Conservation (phyloP, 64 coral and sea anemone genomes). For the Dendronephthya gigantea region DNA sequence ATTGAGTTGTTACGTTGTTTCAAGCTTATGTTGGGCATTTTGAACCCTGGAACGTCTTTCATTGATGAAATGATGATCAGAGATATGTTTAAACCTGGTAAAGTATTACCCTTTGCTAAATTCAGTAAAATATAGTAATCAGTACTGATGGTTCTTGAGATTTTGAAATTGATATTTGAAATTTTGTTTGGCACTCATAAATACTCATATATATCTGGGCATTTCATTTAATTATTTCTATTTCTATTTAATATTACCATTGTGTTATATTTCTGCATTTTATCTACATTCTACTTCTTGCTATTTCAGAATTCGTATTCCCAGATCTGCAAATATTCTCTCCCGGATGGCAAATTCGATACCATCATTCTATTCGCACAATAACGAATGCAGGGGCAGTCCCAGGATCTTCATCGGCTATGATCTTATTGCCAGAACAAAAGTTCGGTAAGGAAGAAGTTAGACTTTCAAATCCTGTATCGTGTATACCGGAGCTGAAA, state of each 20-base stretch:
- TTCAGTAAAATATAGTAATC: no score
- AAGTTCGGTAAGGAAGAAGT: slow-evolving; percentile 46
- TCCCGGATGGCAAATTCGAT: slow-evolving; percentile 75
- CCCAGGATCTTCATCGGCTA: slow-evolving; percentile 76
- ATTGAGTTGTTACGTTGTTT: not conserved
- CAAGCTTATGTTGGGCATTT: not conserved
- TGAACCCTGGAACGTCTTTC: not conserved
- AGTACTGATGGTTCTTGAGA: no score
- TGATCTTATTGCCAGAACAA: slow-evolving; percentile 58
- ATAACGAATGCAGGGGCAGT: slow-evolving; percentile 65
- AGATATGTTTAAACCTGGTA: slow-evolving; percentile 18
- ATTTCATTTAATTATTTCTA: not conserved
- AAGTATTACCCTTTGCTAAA: no score
- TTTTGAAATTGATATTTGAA: no score
- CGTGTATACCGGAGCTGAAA: no score
- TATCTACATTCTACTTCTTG: not conserved
- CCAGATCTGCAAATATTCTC: slow-evolving; percentile 75
- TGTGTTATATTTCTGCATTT: not conserved
- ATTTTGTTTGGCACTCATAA: no score
- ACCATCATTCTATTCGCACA: slow-evolving; percentile 48
- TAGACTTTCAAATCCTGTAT: no score
- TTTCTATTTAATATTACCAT: no score
- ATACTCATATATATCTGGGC: no score
- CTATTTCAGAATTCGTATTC: slow-evolving; percentile 64
- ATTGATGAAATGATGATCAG: not conserved